Percentiles rank a stretch among this genome's conserved stretches.
These are phyloP conservation scores for Entomobrya proxima DNA, from an alignment of 2,888 invertebrate genomes.

Conservation along the genomic window DNA sequence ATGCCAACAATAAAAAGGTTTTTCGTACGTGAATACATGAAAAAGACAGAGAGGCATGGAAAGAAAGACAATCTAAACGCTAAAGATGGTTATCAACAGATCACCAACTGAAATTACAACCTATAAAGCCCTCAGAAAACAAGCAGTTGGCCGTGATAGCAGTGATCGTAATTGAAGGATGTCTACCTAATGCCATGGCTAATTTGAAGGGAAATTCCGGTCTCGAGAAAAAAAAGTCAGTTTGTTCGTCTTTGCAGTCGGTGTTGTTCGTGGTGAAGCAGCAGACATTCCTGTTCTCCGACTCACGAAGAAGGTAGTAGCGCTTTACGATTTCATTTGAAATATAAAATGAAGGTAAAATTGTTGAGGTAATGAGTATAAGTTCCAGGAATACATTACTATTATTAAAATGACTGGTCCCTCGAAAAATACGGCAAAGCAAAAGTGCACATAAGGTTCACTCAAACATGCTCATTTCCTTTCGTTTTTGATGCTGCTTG, in stretches of 20 bases:
- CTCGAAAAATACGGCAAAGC: neutral
- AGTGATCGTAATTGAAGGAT: conserved; percentile 72
- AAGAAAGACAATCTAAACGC: conserved; percentile 37
- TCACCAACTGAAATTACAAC: conserved; percentile 72
- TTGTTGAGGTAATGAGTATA: conserved; percentile 48
- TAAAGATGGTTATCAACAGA: conserved; percentile 70
- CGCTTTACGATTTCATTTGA: neutral
- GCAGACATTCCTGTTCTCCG: neutral
- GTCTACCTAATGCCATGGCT: conserved; percentile 69
- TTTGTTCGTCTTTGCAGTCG: neutral
- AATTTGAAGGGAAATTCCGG: conserved; percentile 72
- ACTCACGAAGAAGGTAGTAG: neutral
- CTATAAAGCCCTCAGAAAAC: conserved; percentile 68
- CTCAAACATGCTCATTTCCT: neutral
- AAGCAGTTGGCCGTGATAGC: conserved; percentile 70
- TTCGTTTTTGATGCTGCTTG: neutral
- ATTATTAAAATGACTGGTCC: conserved; percentile 23
- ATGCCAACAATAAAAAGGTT: neutral
- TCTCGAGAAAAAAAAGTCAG: conserved; percentile 47
- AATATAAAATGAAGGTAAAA: conserved; percentile 22
- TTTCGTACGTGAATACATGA: neutral
- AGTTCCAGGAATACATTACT: conserved; percentile 52
- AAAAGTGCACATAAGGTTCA: neutral
- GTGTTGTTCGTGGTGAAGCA: neutral
- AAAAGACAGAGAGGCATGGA: neutral